Conservation (phyloP, 2,888 invertebrate species). For the Ochropleura leucogaster region DNA sequence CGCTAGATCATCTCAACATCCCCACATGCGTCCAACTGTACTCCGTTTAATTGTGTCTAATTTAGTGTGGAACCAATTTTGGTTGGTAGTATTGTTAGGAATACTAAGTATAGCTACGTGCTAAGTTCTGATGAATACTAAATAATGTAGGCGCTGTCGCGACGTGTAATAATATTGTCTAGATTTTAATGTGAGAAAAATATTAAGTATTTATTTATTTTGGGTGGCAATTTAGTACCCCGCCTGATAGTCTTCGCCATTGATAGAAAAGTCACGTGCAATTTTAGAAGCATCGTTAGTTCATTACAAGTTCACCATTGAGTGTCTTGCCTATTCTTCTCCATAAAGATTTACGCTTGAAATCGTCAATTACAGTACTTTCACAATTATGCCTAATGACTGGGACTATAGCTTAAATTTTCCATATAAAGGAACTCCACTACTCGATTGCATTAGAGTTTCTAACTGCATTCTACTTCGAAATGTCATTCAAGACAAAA, state of each 20-base stretch:
- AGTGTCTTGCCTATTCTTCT: too few species aligned
- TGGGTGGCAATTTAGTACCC: not conserved
- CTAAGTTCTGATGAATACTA: conserved; percentile 20
- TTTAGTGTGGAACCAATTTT: conserved; percentile 58
- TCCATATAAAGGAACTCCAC: too few species aligned
- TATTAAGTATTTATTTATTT: not conserved
- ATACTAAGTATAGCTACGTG: conserved; percentile 29
- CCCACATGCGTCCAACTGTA: not conserved
- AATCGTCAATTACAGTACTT: too few species aligned
- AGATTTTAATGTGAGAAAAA: conserved; percentile 10
- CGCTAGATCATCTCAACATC: not conserved
- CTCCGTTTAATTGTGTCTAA: conserved; percentile 58
- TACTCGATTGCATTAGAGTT: too few species aligned
- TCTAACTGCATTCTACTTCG: not conserved
- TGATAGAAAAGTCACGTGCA: not conserved
- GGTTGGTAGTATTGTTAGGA: conserved; percentile 41
- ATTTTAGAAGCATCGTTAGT: not conserved
- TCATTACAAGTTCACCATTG: not conserved
- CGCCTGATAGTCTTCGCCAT: not conserved
- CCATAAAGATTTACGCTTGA: too few species aligned
- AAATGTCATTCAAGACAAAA: conserved; percentile 57
- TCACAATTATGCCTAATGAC: too few species aligned
- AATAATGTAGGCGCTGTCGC: not conserved
- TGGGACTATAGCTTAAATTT: too few species aligned
- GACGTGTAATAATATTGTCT: conserved; percentile 19